Percentiles rank a stretch among this genome's conserved stretches.
phyloP scores from a whole-genome alignment of 2,113 vertebrate genomes.

The Tenrec ecaudatus region DNA sequence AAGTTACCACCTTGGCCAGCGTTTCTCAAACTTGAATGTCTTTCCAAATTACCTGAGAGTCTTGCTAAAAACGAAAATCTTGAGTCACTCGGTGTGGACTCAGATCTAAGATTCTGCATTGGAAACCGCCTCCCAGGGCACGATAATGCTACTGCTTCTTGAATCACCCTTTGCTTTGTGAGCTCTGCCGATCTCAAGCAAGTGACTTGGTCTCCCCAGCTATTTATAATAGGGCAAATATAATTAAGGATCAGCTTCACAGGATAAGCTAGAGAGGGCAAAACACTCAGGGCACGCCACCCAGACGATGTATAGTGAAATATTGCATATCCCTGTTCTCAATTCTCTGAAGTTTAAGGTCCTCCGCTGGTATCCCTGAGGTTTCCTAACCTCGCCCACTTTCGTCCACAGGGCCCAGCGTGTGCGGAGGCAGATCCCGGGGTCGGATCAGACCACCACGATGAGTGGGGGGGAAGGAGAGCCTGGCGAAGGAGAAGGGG shows the following conservation, averaged over 20 bases:
- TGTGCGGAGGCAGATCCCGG: conserved; percentile 89
- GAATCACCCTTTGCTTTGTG: background rate
- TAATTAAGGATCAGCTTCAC: background rate
- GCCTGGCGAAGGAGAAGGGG: conserved; percentile 81
- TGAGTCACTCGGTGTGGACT: background rate
- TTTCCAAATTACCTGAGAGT: background rate
- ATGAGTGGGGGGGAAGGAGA: conserved; percentile 93
- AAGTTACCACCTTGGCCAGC: background rate
- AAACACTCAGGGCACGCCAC: background rate
- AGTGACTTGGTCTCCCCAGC: background rate
- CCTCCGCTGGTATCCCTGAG: background rate
- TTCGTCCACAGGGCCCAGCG: conserved; percentile 89
- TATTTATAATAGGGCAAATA: background rate
- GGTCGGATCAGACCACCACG: conserved; percentile 92
- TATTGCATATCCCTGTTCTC: background rate
- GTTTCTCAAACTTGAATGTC: background rate
- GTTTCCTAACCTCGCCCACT: conserved; percentile 40
- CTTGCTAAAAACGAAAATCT: conserved; percentile 14
- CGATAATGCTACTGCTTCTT: background rate
- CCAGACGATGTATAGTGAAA: background rate
- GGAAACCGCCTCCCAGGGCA: background rate
- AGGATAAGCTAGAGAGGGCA: background rate
- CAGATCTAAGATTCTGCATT: background rate
- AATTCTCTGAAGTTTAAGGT: conserved; percentile 6
- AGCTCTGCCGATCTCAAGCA: background rate